Percentiles rank a stretch among this genome's conserved stretches.
Evolutionary conservation across 2,797 vertebrate species (phyloP).

Genomic region (Erpetoichthys calabaricus): DNA sequence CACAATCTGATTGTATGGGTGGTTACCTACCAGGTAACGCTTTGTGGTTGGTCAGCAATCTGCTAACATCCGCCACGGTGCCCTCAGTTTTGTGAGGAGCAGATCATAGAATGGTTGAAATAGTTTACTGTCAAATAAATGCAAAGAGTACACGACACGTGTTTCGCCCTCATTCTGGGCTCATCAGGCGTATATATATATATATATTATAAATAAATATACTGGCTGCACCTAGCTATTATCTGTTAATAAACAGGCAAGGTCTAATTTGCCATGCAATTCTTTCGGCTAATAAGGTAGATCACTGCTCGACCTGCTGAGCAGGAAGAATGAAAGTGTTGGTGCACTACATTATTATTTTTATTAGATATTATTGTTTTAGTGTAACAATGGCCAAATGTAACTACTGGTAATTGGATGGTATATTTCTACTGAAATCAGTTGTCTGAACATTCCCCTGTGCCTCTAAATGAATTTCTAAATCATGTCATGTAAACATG

Average conservation of each 20-base stretch:
- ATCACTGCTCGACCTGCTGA: slow-evolving; percentile 55
- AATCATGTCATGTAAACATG: slow-evolving; percentile 77
- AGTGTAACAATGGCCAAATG: slow-evolving; percentile 42
- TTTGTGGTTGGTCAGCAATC: too few species aligned
- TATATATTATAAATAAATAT: slow-evolving; percentile 45
- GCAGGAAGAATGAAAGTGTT: slow-evolving; percentile 53
- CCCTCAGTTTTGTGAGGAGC: too few species aligned
- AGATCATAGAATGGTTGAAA: too few species aligned
- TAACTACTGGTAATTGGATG: slow-evolving; percentile 54
- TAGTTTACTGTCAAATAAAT: too few species aligned
- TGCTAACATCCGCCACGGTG: too few species aligned
- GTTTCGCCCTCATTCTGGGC: too few species aligned
- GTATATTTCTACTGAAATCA: slow-evolving; percentile 62
- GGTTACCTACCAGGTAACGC: too few species aligned
- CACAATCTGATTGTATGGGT: too few species aligned
- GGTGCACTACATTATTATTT: slow-evolving; percentile 34
- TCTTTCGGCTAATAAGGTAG: slow-evolving; percentile 41
- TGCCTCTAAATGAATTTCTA: slow-evolving; percentile 74
- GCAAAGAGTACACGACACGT: too few species aligned
- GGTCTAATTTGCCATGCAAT: slow-evolving; percentile 53
- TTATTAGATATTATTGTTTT: slow-evolving; percentile 50
- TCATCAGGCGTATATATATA: too few species aligned
- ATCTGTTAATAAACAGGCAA: slow-evolving; percentile 66
- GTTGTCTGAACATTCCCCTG: slow-evolving; percentile 68
- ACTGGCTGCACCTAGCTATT: slow-evolving; percentile 69